A percentile compares a stretch with the other conserved stretches of the same genome.
Conservation (phyloP, 2,113 vertebrate species). For the Semicossyphus pulcher region DNA sequence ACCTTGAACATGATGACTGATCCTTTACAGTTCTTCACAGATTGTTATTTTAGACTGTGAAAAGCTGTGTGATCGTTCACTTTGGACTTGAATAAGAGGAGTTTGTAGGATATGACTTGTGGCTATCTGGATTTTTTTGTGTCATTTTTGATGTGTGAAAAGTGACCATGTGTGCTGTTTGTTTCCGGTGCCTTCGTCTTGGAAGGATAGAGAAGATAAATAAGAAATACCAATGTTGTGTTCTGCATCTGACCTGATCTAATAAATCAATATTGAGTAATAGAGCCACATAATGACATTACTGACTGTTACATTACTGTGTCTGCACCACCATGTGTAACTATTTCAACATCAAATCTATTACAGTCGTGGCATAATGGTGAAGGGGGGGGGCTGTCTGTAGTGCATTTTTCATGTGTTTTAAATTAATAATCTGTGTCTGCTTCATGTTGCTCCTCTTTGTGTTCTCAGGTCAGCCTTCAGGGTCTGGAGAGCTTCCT, state of each 20-base stretch:
- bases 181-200: too few species aligned
- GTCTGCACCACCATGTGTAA: background rate
- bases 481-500: constrained; percentile 86
- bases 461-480: constrained; percentile 80
- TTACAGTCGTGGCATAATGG: background rate
- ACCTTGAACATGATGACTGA: too few species aligned
- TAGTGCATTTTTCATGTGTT: background rate
- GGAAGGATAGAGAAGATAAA: background rate
- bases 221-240: background rate
- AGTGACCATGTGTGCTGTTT: too few species aligned
- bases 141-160: too few species aligned
- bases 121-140: too few species aligned
- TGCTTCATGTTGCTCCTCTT: constrained; percentile 28
- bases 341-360: background rate
- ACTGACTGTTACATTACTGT: constrained; percentile 1
- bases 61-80: background rate
- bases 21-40: too few species aligned
- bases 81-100: background rate
- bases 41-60: background rate
- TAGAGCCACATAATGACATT: constrained; percentile 14
- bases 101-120: too few species aligned
- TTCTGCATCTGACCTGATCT: background rate
- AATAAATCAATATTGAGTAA: constrained; percentile 26
- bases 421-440: too few species aligned
- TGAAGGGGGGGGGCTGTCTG: background rate